Evolutionary conservation across 1,140 invertebrate genomes (phyloP).

Genomic region (Neodiprion lecontei): DNA sequence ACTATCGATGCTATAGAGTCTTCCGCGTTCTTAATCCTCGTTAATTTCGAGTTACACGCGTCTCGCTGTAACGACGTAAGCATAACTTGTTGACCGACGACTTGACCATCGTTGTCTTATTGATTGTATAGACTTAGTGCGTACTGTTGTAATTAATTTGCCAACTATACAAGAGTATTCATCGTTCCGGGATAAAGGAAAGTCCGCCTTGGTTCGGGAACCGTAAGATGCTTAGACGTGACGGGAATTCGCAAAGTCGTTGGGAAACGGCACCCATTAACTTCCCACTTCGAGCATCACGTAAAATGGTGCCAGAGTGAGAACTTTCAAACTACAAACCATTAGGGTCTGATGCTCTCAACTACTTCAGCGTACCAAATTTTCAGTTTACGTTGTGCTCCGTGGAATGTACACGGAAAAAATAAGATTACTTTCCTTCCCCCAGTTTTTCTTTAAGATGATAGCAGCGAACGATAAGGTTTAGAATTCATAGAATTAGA

Average conservation of each 20-base stretch:
- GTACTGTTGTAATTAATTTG: no score
- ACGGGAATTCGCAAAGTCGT: not conserved
- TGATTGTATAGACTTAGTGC: no score
- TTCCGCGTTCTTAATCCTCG: not conserved
- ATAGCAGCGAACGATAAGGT: not conserved
- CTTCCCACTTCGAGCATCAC: not conserved
- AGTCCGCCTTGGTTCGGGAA: not conserved
- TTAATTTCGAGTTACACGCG: no score
- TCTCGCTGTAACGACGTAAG: no score
- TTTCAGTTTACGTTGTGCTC: no score
- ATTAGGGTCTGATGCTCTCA: not conserved
- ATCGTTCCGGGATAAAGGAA: not conserved
- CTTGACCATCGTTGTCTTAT: no score
- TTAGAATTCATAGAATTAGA: not conserved
- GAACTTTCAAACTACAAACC: conserved; percentile 1
- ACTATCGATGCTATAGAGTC: no score
- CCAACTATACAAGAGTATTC: not conserved
- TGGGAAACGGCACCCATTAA: not conserved
- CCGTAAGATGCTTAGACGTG: not conserved
- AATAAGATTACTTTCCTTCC: not conserved
- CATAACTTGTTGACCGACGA: no score
- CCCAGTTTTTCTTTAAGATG: not conserved
- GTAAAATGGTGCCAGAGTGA: not conserved
- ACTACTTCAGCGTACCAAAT: no score
- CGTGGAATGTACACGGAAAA: no score